Evolutionary conservation across 2,797 vertebrate species (phyloP), one percentile per base, ranked within the genome.

Genomic region (Eidolon dupreanum): DNA sequence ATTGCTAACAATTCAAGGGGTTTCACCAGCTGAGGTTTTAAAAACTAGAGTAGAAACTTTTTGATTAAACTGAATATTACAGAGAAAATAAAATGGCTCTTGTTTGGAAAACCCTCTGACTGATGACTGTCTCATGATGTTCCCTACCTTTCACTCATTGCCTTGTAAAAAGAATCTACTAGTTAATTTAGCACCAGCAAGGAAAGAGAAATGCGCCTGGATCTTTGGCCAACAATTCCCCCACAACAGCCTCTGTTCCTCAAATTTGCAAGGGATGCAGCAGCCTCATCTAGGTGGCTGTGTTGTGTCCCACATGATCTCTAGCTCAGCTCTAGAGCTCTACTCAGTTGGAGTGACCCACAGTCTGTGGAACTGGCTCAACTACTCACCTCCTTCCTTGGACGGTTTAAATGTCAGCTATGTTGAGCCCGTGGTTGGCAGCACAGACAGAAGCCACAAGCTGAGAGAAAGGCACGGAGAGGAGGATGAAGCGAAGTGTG

Each of bases 51-150:
- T 46, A 66, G 66, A 53, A 85, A 53, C 31, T 86, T 86, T 74
- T 15, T 71, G n/a, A 95, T 57, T 81, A 78, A 82, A 85, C 46
- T 92, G 88, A 57, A 57, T 26, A 63, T 46, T 73, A 85, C 43
- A 20, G 70, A 75, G 57, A 51, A 92, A 93, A 94, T 24, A 83
- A 70, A 88, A 65, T 65, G 41, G 33, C 6, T 93, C 74, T 90
- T 90, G 70, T 90, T 68, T 82, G 46, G 46, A 87, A 90, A 88
- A 6, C 33, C n/a, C 20, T n/a, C 20, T 75, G 55, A 65, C 36
- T 31, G 33, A n/a, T 15, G 36, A 77, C 59, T 65, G 33, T 68
- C 87, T 81, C 38, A 1, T 49, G 65, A 59, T 13, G 63, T 31
- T n/a, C 63, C 83, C 84, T 26, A 43, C 28, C 61, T 57, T 78